phyloP scores from a whole-genome alignment of 2,113 vertebrate species.

The Peromyscus polionotus region DNA sequence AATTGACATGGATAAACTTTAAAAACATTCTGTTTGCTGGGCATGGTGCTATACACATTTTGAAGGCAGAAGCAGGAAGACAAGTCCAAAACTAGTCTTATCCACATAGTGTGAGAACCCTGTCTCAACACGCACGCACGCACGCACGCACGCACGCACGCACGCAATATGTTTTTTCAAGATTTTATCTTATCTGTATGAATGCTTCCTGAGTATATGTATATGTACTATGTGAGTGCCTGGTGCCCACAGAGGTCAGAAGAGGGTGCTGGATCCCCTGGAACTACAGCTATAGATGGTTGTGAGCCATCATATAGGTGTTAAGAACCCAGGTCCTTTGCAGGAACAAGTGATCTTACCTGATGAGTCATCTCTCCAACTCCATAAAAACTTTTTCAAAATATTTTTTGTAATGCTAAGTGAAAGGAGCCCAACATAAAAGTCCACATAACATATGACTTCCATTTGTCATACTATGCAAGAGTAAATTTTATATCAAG shows the following conservation, averaged over 20 bases:
- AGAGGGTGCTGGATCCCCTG: neutral
- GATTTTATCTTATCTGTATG: neutral
- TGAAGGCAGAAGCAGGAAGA: neutral
- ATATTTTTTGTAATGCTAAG: neutral
- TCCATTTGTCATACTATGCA: neutral
- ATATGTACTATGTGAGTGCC: neutral
- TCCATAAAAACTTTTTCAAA: neutral
- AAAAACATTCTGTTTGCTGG: neutral
- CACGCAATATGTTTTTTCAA: no score
- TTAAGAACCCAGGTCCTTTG: neutral
- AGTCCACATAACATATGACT: no score
- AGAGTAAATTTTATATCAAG: neutral
- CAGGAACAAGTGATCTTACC: neutral
- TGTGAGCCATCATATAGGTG: neutral
- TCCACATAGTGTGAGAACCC: neutral
- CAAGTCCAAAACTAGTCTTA: neutral
- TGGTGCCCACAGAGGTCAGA: neutral
- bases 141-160: no score
- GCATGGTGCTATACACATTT: neutral
- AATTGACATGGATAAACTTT: neutral
- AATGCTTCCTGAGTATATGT: neutral
- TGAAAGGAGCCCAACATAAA: neutral
- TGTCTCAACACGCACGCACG: neutral
- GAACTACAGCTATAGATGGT: neutral
- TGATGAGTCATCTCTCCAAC: neutral